Evolutionary conservation across 2,113 vertebrate genomes (phyloP), one percentile per base, ranked within the genome.

Genomic region (Marmota monax): DNA sequence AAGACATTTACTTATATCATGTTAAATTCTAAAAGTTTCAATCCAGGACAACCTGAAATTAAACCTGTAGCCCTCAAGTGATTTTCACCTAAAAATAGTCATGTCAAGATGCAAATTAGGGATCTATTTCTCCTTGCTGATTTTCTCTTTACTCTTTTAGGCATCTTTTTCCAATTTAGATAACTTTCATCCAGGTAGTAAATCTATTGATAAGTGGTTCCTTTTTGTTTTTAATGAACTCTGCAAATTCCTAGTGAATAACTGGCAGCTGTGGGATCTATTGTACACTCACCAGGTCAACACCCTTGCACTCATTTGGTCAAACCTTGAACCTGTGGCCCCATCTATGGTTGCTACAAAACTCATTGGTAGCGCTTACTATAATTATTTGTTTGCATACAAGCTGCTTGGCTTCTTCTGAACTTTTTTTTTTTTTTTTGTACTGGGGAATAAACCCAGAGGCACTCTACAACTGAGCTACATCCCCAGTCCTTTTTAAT

Each of bases 111-210:
- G 84, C 51, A 92, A 96, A n/a, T 82, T 91, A 23, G 29, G 7
- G 16, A 37, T 37, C 32, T 84, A 58, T 63, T 82, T 94, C 32
- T 88, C 23, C 9, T 12, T 58, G 25, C 42, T 84, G 32, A 79
- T 63, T 79, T 87, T 5, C 74, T 84, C 4, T 17, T 27, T 51
- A 20, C 6, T 93, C 17, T 63, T 74, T n/a, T 37, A 76, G 63
- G 83, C 65, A 45, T 89, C 12, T 83, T 83, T 89, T 94, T 78
- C 42, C 42, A 86, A 32, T 84, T 95, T 83, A 74, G 83, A 17
- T 88, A 48, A 39, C 32, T 92, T 84, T 85, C 17, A 73, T 74
- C 39, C 63, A 74, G 37, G 53, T 72, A 58, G 39, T 78, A 70
- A 58, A 29, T 39, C 56, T 73, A 0, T 51, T 80, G 65, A 51